Base-by-base conservation (phyloP, 1,140 invertebrate species). In the Hyles vespertilio region DNA sequence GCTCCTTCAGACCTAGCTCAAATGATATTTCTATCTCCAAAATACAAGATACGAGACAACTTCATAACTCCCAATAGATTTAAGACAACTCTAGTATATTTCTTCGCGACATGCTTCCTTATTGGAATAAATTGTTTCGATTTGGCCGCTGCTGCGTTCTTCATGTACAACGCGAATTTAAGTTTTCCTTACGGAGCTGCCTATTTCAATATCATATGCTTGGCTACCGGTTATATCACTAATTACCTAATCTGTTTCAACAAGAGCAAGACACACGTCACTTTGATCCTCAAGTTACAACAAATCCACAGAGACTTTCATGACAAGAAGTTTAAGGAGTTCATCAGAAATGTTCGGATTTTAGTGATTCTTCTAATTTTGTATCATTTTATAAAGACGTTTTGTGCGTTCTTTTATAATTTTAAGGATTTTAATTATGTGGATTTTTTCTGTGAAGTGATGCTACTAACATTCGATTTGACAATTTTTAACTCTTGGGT, bases 1-100 rank as follows among this genome's bases (percentile, higher is more conserved):
- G n/a, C 32, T 12, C 58, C 58, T 10, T 5, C 54, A 0, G 52
- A 59, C 12, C 12, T 59, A 2, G 48, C 54, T 22, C 45, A 43
- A 32, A 22, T 34, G 3, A 2, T 59, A 4, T 54, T 54, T 3
- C 47, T 59, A 10, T 54, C 7, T 32, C n/a, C 58, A 2, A 59
- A 54, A 47, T 59, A 54, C 46, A 48, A 49, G 46, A 54, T 59
- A 11, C 44, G 45, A 3, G 32, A 54, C 11, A 59, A 53, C 32
- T 59, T 59, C 33, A 59, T 59, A 9, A 52, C 43, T 4, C 44
- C 57, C 5, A 59, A 59, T 11, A 46, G 22, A 5, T 2, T 3
- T 6, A 9, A 2, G 3, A 33, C 44, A 9, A 52, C 52, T 1
- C 10, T 40, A 1, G 1, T 53, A 22, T 52, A 22, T 12, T 12